Percentiles rank a stretch among this genome's conserved stretches.
These are phyloP conservation scores for Sialis fuliginosa DNA, from an alignment of 2,888 invertebrate genomes.

Conservation along the genomic window DNA sequence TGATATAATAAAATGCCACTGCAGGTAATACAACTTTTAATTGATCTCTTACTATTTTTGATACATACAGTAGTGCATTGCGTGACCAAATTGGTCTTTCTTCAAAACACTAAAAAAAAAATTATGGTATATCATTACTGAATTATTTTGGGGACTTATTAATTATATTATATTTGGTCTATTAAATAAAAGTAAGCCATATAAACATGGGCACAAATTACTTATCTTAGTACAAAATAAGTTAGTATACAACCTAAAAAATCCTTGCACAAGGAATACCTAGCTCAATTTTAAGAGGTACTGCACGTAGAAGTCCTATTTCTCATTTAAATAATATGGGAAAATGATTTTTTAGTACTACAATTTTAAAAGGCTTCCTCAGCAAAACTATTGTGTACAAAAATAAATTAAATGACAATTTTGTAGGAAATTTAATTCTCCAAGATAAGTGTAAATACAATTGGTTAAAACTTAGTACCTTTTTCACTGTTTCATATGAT, in stretches of 20 bases:
- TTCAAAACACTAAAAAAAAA: constrained; percentile 47
- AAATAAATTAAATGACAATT: not conserved
- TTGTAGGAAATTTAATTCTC: not conserved
- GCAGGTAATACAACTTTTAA: constrained; percentile 67
- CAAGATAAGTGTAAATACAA: too few species aligned
- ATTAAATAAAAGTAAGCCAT: not conserved
- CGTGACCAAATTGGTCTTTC: constrained; percentile 82
- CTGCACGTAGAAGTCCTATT: too few species aligned
- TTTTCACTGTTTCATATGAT: constrained; percentile 13
- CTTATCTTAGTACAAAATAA: too few species aligned
- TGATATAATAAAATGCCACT: constrained; percentile 67
- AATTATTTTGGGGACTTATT: not conserved
- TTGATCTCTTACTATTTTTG: constrained; percentile 39
- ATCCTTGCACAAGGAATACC: too few species aligned
- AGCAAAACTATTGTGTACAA: too few species aligned
- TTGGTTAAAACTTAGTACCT: too few species aligned
- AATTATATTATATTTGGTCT: not conserved
- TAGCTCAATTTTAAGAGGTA: too few species aligned
- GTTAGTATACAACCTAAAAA: too few species aligned
- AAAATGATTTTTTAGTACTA: too few species aligned
- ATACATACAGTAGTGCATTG: constrained; percentile 48
- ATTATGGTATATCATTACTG: not conserved
- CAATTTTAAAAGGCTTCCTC: too few species aligned
- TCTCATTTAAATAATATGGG: too few species aligned
- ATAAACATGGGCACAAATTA: too few species aligned